phyloP scores from a whole-genome alignment of 1,140 invertebrate species.

The Drosophila carrolli region DNA sequence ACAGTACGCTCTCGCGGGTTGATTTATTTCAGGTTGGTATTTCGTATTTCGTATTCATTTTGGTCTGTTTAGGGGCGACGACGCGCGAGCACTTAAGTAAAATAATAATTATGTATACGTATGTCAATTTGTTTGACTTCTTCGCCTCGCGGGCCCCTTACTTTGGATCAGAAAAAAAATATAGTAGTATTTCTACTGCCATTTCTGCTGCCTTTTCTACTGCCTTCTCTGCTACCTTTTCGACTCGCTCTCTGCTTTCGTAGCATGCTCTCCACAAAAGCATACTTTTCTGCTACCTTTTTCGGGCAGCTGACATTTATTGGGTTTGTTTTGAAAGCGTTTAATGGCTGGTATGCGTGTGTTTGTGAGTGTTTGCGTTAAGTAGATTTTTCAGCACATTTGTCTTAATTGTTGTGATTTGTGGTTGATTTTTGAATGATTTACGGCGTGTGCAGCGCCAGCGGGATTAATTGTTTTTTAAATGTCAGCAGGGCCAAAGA shows the following conservation, averaged over 20 bases:
- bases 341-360: slow-evolving; percentile 48
- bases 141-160: slow-evolving; percentile 60
- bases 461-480: slow-evolving; percentile 69
- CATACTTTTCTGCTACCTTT: slow-evolving; percentile 50
- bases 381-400: slow-evolving; percentile 83
- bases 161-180: slow-evolving; percentile 20
- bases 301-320: slow-evolving; percentile 68
- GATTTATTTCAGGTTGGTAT: slow-evolving; percentile 77
- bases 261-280: not conserved
- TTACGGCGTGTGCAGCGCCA: slow-evolving; percentile 54
- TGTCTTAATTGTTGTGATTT: slow-evolving; percentile 84
- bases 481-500: slow-evolving; percentile 42
- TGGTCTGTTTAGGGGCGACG: slow-evolving; percentile 74
- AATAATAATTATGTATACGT: slow-evolving; percentile 83
- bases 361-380: slow-evolving; percentile 61
- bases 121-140: slow-evolving; percentile 84
- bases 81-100: slow-evolving; percentile 83
- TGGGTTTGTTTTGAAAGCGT: slow-evolving; percentile 80
- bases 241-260: not conserved
- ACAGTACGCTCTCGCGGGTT: slow-evolving; percentile 70
- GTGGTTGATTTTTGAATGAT: slow-evolving; percentile 81
- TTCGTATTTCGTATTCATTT: slow-evolving; percentile 79
- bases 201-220: slow-evolving; percentile 9
- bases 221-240: not conserved
- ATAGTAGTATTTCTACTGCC: slow-evolving; percentile 21